These are phyloP conservation scores for Caenorhabditis uteleia DNA, from an alignment of 2,888 invertebrate genomes.

Conservation along the genomic window DNA sequence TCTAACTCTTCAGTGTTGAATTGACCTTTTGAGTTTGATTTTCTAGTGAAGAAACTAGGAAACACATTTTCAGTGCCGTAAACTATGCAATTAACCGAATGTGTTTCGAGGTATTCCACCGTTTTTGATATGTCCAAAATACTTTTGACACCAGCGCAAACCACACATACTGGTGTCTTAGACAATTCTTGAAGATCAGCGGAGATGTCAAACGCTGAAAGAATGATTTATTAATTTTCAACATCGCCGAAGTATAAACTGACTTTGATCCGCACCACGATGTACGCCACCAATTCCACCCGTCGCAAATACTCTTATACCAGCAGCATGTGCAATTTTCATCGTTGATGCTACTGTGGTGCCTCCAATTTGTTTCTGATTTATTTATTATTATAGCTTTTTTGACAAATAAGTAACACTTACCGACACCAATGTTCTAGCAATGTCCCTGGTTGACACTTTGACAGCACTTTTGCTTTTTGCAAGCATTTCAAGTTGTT, in stretches of 20 bases:
- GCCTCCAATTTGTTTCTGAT: constrained; percentile 77
- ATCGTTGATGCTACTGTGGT: constrained; percentile 96
- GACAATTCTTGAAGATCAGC: constrained; percentile 91
- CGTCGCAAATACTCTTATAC: constrained; percentile 90
- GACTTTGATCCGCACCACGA: constrained; percentile 81
- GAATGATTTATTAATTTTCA: background rate
- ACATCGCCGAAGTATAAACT: constrained; percentile 27
- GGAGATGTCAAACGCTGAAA: constrained; percentile 82
- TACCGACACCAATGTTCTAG: constrained; percentile 55
- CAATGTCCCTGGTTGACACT: constrained; percentile 78
- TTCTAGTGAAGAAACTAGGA: constrained; percentile 89
- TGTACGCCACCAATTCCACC: constrained; percentile 94
- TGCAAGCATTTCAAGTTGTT: constrained; percentile 78
- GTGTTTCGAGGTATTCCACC: constrained; percentile 91
- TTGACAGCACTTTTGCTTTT: constrained; percentile 77
- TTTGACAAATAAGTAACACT: background rate
- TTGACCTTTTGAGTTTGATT: constrained; percentile 80
- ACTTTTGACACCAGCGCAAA: constrained; percentile 95
- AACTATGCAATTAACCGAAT: constrained; percentile 87
- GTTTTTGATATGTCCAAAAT: constrained; percentile 93
- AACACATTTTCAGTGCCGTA: constrained; percentile 79
- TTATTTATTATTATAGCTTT: constrained; percentile 16
- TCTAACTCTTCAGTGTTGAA: constrained; percentile 76
- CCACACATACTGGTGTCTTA: constrained; percentile 84
- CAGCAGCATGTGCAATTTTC: constrained; percentile 81